A percentile compares a stretch with the other conserved stretches of the same genome.
Conservation (phyloP, 2,797 vertebrate genomes). For the Sebastes itinus region DNA sequence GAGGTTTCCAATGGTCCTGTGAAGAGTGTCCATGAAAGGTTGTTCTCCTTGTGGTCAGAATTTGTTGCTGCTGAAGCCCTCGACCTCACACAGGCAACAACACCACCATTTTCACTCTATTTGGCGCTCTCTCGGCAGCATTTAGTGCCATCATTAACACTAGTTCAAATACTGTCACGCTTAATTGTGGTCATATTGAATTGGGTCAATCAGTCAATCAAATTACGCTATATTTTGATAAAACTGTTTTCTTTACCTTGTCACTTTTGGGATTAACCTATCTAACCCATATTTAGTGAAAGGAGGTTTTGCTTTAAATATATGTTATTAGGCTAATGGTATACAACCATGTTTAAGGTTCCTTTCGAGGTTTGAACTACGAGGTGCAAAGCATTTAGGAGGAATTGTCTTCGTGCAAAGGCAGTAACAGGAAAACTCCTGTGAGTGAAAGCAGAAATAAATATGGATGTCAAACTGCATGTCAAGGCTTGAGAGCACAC, state of each 20-base stretch:
- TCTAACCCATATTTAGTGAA: background rate
- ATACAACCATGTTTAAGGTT: background rate
- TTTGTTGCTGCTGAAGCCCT: background rate
- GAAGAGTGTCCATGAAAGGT: background rate
- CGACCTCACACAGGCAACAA: background rate
- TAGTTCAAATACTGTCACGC: background rate
- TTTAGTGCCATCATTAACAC: background rate
- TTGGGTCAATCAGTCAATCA: background rate
- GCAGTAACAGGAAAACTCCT: background rate
- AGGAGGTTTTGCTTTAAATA: background rate
- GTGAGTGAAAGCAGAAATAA: constrained; percentile 11
- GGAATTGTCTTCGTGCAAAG: background rate
- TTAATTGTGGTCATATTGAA: background rate
- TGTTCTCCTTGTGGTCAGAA: background rate
- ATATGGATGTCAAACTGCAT: background rate
- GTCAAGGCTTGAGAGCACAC: background rate
- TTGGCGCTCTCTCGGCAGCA: background rate
- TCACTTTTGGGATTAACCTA: background rate
- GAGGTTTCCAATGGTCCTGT: background rate
- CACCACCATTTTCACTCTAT: background rate
- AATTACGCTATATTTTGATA: background rate
- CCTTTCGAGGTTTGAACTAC: background rate
- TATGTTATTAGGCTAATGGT: background rate
- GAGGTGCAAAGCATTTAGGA: background rate
- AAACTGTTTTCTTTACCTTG: background rate